phyloP scores from a whole-genome alignment of 2,888 invertebrate genomes.

The Balanococcus diminutus region DNA sequence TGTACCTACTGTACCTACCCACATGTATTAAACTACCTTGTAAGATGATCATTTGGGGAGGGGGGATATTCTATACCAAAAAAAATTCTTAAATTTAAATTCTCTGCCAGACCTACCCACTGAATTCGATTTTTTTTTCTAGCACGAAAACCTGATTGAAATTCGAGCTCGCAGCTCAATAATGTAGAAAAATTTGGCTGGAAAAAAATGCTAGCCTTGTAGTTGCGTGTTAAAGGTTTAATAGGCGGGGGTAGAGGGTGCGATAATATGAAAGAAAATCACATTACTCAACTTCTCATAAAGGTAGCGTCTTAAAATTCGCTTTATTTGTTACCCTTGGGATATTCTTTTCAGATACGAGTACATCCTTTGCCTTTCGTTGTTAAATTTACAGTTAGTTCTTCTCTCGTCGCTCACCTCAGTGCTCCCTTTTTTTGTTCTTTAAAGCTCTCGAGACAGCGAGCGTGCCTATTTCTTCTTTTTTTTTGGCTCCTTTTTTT shows the following conservation, averaged over 20 bases:
- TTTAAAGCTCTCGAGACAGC: background rate
- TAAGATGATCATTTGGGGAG: background rate
- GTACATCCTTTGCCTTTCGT: background rate
- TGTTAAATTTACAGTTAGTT: constrained; percentile 7
- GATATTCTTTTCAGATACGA: background rate
- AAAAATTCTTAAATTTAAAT: background rate
- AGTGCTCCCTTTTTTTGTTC: background rate
- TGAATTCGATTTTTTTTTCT: background rate
- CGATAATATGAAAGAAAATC: constrained; percentile 12
- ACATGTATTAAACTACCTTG: too few species aligned
- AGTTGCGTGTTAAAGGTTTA: background rate
- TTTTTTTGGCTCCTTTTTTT: background rate
- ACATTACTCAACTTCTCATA: constrained; percentile 19
- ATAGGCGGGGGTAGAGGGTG: background rate
- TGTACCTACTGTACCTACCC: too few species aligned
- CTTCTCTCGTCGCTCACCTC: background rate
- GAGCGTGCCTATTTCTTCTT: background rate
- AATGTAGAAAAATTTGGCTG: background rate
- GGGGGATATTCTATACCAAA: background rate
- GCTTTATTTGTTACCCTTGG: constrained; percentile 24
- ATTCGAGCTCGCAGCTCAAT: background rate
- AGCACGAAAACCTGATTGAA: background rate
- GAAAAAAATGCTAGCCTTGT: background rate
- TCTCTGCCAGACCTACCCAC: background rate
- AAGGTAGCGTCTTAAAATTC: constrained; percentile 31